Evolutionary conservation across 2,797 vertebrate genomes (phyloP).

Genomic region (Phataginus tetradactyla): DNA sequence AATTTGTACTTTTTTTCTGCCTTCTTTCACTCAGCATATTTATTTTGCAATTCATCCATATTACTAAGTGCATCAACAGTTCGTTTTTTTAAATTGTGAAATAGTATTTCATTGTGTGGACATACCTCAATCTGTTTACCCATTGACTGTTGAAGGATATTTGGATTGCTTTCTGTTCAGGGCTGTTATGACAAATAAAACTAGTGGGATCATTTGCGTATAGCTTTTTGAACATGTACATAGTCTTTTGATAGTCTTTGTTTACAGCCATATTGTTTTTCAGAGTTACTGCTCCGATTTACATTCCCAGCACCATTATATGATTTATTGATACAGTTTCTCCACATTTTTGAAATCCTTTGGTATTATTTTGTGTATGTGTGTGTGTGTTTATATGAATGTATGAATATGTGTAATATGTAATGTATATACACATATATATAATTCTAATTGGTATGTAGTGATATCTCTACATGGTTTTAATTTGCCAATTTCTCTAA

Average conservation of each 20-base stretch:
- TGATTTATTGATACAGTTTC: neutral
- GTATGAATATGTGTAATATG: neutral
- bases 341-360: neutral
- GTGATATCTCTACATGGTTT: neutral
- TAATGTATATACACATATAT: neutral
- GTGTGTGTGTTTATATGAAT: neutral
- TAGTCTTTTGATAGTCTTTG: too few relatives aligned
- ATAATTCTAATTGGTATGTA: neutral
- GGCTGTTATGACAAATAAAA: neutral
- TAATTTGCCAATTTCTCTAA: neutral
- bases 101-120: neutral
- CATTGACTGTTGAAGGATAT: neutral
- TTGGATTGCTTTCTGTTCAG: neutral
- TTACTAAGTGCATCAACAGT: neutral
- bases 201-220: neutral
- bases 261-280: neutral
- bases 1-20: neutral
- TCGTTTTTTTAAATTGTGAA: neutral
- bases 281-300: neutral
- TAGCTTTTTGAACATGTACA: neutral
- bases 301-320: neutral
- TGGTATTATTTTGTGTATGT: neutral
- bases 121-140: neutral
- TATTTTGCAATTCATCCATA: neutral
- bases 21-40: neutral